Percentiles rank a stretch among this genome's conserved stretches.
Evolutionary conservation across 2,888 invertebrate species (phyloP).

Genomic region (Nomada fabriciana): DNA sequence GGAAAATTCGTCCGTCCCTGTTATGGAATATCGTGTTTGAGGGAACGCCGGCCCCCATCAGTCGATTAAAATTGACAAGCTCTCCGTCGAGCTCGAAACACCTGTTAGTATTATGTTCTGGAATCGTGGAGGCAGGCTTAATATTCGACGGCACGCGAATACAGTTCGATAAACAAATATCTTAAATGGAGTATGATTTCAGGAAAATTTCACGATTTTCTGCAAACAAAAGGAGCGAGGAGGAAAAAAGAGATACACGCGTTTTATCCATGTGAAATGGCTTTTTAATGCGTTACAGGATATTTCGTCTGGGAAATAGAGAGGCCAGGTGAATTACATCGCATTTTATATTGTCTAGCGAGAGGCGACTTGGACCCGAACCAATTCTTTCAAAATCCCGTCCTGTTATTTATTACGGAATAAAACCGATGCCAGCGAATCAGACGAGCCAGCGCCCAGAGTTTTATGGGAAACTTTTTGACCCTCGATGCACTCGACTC

Average conservation of each 20-base stretch:
- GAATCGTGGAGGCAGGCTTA: too few species aligned
- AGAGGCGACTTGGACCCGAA: constrained; percentile 49
- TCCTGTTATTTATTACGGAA: constrained; percentile 38
- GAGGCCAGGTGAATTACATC: constrained; percentile 37
- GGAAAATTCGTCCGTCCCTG: too few species aligned
- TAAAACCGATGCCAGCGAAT: constrained; percentile 49
- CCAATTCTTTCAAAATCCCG: constrained; percentile 44
- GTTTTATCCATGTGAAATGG: background rate
- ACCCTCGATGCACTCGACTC: constrained; percentile 2
- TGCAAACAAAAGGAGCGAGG: too few species aligned
- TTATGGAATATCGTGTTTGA: too few species aligned
- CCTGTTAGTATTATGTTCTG: too few species aligned
- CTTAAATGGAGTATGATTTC: too few species aligned
- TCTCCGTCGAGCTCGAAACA: too few species aligned
- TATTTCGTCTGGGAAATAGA: constrained; percentile 19
- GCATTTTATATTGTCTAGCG: constrained; percentile 52
- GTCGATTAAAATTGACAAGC: too few species aligned
- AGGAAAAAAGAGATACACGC: background rate
- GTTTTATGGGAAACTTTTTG: constrained; percentile 23
- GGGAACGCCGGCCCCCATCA: too few species aligned
- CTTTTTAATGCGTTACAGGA: constrained; percentile 35
- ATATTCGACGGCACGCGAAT: too few species aligned
- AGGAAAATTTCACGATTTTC: too few species aligned
- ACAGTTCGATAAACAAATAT: too few species aligned
- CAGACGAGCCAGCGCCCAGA: constrained; percentile 2